A percentile compares a stretch with the other conserved stretches of the same genome.
phyloP scores from a whole-genome alignment of 2,113 vertebrate species.

The Camelus dromedarius region DNA sequence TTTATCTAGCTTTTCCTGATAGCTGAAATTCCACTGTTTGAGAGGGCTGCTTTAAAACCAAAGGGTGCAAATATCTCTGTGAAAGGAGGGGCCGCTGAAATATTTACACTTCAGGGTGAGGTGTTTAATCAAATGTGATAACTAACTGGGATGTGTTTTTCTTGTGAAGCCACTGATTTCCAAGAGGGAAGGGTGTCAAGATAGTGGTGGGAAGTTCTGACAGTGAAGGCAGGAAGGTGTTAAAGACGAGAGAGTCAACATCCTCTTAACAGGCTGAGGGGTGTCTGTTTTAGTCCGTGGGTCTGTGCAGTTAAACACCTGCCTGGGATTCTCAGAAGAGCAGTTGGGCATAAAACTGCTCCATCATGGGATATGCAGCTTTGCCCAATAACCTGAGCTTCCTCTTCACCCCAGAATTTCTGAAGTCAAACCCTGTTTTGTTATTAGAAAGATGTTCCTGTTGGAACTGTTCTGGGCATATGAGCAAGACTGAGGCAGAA shows the following conservation, averaged over 20 bases:
- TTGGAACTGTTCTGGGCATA: not conserved
- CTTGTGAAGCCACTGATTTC: slow-evolving; percentile 76
- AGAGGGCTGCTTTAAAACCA: slow-evolving; percentile 10
- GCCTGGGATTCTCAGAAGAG: not conserved
- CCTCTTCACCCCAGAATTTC: not conserved
- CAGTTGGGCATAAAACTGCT: not conserved
- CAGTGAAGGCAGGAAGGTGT: slow-evolving; percentile 67
- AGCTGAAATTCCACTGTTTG: slow-evolving; percentile 74
- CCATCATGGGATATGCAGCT: not conserved
- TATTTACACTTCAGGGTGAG: slow-evolving; percentile 81
- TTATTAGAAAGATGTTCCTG: not conserved
- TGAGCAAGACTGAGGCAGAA: not conserved
- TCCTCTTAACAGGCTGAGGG: not conserved
- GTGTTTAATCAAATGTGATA: slow-evolving; percentile 80
- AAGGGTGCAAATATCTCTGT: slow-evolving; percentile 45
- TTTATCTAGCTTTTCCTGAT: slow-evolving; percentile 77
- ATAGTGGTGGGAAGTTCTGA: slow-evolving; percentile 64
- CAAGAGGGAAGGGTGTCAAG: slow-evolving; percentile 75
- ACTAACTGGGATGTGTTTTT: slow-evolving; percentile 79
- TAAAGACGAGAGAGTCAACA: slow-evolving; percentile 69
- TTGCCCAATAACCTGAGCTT: not conserved
- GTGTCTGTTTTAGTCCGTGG: not conserved
- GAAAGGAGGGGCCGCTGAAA: slow-evolving; percentile 56
- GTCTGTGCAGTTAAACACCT: not conserved
- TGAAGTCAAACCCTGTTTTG: not conserved